phyloP scores from a whole-genome alignment of 2,113 vertebrate species.

The Rhipidura dahli region DNA sequence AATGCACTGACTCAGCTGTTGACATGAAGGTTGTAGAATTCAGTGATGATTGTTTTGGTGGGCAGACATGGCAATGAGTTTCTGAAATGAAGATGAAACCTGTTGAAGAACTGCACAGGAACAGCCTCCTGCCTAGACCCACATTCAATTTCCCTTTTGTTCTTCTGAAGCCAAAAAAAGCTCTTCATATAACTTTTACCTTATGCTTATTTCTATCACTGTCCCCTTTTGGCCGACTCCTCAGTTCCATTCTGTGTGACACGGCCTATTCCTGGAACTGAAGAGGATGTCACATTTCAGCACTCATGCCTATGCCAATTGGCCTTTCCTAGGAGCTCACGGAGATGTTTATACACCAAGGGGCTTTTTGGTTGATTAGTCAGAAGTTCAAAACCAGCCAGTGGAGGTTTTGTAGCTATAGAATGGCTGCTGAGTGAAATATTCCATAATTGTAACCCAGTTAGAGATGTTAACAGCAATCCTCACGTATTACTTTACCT shows the following conservation, averaged over 20 bases:
- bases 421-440: neutral
- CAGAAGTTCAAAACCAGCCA: neutral
- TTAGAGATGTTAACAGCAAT: neutral
- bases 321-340: neutral
- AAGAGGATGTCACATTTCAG: neutral
- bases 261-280: neutral
- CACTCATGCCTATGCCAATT: neutral
- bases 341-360: neutral
- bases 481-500: neutral
- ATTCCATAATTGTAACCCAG: neutral
- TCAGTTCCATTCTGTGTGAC: neutral
- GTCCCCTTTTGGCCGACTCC: neutral
- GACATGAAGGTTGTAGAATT: neutral
- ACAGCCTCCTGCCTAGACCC: neutral
- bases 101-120: neutral
- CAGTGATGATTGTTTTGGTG: rapidly evolving
- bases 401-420: neutral
- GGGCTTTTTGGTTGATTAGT: neutral
- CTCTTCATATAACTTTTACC: neutral
- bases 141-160: neutral
- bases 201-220: neutral
- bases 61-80: neutral
- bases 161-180: neutral
- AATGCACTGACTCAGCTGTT: neutral
- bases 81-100: neutral